A percentile compares a stretch with the other conserved stretches of the same genome.
phyloP scores from a whole-genome alignment of 2,113 vertebrate genomes.

The Geococcyx californianus region DNA sequence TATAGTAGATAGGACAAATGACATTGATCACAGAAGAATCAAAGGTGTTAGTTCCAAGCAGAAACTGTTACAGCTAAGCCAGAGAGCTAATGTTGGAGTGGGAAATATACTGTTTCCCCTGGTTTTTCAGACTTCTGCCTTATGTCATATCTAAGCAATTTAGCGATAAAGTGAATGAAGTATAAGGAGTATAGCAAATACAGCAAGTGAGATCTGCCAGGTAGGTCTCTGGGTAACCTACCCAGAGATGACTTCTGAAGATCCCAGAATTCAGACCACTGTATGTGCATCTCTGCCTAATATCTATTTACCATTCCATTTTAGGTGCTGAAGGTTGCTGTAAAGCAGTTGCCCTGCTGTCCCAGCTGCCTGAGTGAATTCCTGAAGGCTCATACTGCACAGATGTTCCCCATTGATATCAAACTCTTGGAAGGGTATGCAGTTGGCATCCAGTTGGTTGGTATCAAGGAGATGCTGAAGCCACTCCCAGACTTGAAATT shows the following conservation, averaged over 20 bases:
- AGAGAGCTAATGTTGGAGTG: neutral
- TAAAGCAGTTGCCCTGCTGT: slow-evolving; percentile 88
- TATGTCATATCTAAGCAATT: neutral
- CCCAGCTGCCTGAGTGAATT: slow-evolving; percentile 89
- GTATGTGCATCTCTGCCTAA: neutral
- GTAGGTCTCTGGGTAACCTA: neutral
- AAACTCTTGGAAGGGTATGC: slow-evolving; percentile 93
- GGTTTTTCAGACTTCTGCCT: neutral
- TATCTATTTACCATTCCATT: slow-evolving; percentile 84
- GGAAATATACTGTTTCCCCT: neutral
- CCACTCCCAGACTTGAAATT: slow-evolving; percentile 98
- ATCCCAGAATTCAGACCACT: neutral
- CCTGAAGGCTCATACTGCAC: slow-evolving; percentile 89
- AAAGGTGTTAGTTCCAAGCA: neutral
- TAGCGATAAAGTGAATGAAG: neutral
- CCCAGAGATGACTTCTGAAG: neutral
- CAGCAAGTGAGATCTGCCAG: neutral
- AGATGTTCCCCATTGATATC: slow-evolving; percentile 92
- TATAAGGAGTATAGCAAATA: neutral
- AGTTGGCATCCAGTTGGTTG: slow-evolving; percentile 92
- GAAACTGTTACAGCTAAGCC: neutral
- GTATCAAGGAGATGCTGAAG: slow-evolving; percentile 95
- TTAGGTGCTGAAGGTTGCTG: slow-evolving; percentile 89
- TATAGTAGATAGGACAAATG: neutral
- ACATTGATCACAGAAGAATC: neutral